phyloP scores from a whole-genome alignment of 2,113 vertebrate species.

The Chionis minor region DNA sequence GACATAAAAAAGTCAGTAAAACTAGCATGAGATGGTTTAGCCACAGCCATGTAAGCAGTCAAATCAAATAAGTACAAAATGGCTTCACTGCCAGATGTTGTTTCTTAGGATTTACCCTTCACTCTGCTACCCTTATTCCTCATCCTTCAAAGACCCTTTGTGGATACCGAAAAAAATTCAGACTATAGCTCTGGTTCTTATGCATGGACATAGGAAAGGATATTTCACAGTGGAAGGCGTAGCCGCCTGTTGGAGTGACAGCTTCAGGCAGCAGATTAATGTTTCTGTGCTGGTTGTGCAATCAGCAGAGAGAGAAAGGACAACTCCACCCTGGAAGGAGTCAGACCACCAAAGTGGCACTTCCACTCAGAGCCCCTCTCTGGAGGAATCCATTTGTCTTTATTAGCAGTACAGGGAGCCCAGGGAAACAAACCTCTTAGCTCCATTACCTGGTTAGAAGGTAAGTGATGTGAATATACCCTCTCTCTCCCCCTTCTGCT shows the following conservation, averaged over 20 bases:
- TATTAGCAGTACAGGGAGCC: background rate
- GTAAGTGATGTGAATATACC: background rate
- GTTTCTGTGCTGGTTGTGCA: background rate
- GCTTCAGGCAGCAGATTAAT: background rate
- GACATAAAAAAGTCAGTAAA: conserved; percentile 19
- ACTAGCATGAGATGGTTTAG: background rate
- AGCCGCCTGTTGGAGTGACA: background rate
- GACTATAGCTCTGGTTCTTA: background rate
- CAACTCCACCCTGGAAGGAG: background rate
- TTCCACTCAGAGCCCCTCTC: accelerated
- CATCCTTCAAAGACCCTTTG: background rate
- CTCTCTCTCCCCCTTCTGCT: background rate
- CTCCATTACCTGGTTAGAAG: background rate
- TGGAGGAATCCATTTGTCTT: background rate
- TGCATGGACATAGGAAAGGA: background rate
- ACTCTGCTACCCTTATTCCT: background rate
- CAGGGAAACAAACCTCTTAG: background rate
- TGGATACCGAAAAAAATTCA: background rate
- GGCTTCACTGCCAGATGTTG: background rate
- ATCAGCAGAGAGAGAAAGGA: background rate
- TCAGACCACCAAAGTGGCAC: background rate
- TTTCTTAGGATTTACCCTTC: background rate
- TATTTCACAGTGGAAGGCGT: background rate
- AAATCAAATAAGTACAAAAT: background rate
- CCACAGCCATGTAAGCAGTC: background rate